phyloP scores from a whole-genome alignment of 2,797 vertebrate species.

The Picus viridis region DNA sequence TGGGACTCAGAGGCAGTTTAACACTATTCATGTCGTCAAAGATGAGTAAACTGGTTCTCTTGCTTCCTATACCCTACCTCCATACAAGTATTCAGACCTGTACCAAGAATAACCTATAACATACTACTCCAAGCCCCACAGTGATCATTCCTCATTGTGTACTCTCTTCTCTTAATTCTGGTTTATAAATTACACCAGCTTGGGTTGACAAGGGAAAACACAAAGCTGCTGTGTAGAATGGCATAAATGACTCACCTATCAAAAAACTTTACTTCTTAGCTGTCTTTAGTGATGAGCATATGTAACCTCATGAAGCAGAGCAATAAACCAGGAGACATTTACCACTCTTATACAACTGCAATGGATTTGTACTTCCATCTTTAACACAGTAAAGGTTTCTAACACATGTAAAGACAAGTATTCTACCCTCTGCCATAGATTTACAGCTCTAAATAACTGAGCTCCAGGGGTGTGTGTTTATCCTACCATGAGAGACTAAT shows the following conservation, averaged over 20 bases:
- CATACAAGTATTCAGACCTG: neutral
- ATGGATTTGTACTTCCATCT: neutral
- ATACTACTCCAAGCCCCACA: neutral
- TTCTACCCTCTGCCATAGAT: neutral
- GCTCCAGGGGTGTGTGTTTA: neutral
- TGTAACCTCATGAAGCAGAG: neutral
- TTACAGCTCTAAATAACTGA: neutral
- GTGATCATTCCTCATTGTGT: neutral
- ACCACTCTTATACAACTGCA: neutral
- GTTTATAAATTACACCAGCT: neutral
- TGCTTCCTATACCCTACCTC: neutral
- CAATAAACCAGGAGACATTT: neutral
- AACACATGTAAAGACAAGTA: neutral
- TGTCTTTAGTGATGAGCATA: neutral
- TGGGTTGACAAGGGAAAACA: neutral
- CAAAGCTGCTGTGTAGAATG: neutral
- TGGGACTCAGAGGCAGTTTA: conserved; percentile 19
- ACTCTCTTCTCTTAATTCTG: neutral
- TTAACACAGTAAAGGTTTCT: neutral
- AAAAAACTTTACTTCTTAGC: neutral
- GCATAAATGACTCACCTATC: neutral
- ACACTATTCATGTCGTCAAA: neutral
- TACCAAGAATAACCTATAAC: neutral
- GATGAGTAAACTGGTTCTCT: neutral
- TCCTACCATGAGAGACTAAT: neutral